These are phyloP conservation scores for Selene dorsalis DNA, from an alignment of 2,797 vertebrate genomes.

Conservation along the genomic window DNA sequence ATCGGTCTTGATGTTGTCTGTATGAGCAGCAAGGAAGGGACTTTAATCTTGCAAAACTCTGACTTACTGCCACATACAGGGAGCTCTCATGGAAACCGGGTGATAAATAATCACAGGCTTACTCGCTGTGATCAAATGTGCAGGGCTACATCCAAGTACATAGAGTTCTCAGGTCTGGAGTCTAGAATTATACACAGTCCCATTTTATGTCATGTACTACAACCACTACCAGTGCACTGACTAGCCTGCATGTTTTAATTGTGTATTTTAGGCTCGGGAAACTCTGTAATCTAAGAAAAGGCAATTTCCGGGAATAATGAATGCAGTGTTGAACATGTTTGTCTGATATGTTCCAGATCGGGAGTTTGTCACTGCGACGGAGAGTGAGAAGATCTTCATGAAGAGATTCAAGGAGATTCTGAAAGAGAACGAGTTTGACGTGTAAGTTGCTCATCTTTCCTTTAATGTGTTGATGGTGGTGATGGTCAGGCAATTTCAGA, in stretches of 20 bases:
- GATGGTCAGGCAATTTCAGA: background rate
- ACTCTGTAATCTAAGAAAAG: background rate
- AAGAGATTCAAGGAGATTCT: constrained; percentile 95
- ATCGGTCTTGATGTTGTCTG: background rate
- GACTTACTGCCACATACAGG: background rate
- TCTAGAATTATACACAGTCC: background rate
- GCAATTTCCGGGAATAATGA: constrained; percentile 2
- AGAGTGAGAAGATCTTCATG: constrained; percentile 94
- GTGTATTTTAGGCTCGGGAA: background rate
- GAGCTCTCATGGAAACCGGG: constrained; percentile 28
- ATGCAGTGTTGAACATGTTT: constrained; percentile 9
- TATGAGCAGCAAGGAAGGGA: background rate
- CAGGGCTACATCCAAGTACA: background rate
- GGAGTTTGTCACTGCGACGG: constrained; percentile 85
- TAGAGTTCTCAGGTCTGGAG: background rate
- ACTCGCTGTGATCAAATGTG: constrained; percentile 19
- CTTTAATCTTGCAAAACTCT: background rate
- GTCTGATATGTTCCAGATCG: constrained; percentile 86
- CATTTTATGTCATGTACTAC: background rate
- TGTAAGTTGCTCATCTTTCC: constrained; percentile 85
- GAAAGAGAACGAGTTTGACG: constrained; percentile 91
- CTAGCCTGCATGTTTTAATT: constrained; percentile 22
- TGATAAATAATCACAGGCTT: constrained; percentile 21
- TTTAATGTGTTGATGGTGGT: background rate
- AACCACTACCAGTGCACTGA: background rate